Percentiles rank a stretch among this genome's conserved stretches.
Evolutionary conservation across 2,113 vertebrate genomes (phyloP).

Genomic region (Dermatemys mawii): DNA sequence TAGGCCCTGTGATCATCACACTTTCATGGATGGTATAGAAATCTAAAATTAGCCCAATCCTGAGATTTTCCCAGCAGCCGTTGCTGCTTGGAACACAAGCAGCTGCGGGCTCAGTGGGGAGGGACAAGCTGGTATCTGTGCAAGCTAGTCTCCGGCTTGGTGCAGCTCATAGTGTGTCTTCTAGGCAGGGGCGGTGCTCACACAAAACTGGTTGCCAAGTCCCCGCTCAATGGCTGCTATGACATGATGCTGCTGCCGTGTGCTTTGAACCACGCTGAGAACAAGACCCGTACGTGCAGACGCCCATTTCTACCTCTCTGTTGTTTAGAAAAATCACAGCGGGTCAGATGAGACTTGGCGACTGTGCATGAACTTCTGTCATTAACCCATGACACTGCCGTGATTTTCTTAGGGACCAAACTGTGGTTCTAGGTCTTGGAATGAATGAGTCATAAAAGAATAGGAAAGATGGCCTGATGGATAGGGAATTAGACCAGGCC

Average conservation of each 20-base stretch:
- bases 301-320: not conserved
- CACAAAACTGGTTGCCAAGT: too few species aligned
- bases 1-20: not conserved
- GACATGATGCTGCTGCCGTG: not conserved
- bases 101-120: too few species aligned
- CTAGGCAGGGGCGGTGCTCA: too few species aligned
- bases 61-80: not conserved
- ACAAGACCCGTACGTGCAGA: rapidly evolving
- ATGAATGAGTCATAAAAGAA: not conserved
- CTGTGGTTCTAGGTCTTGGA: not conserved
- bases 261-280: not conserved
- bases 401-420: not conserved
- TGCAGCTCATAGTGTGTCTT: too few species aligned
- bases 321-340: not conserved
- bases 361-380: not conserved
- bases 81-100: not conserved
- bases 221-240: too few species aligned
- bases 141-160: too few species aligned
- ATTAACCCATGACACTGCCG: not conserved
- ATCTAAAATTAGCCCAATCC: not conserved
- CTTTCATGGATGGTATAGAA: not conserved
- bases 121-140: too few species aligned
- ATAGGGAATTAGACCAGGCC: not conserved
- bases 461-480: not conserved
- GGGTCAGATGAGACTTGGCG: too few species aligned